phyloP scores from a whole-genome alignment of 2,888 invertebrate genomes.

The Aromia moschata region DNA sequence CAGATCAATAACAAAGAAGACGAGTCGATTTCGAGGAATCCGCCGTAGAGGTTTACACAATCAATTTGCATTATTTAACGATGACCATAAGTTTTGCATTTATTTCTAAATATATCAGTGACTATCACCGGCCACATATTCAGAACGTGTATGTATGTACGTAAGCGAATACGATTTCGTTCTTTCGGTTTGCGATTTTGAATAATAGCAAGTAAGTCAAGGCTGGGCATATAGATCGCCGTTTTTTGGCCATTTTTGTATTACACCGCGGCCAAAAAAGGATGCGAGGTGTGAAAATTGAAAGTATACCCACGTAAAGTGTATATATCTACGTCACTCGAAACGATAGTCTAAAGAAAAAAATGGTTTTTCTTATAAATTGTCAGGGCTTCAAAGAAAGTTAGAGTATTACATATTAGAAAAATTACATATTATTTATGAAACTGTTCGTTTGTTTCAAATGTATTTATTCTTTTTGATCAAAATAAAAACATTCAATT shows the following conservation, averaged over 20 bases:
- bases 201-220: conserved; percentile 29
- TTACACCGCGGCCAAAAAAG: not conserved
- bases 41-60: conserved; percentile 35
- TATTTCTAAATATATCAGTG: conserved; percentile 44
- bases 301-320: too few species aligned
- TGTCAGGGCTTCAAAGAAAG: too few species aligned
- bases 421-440: too few species aligned
- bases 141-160: not conserved
- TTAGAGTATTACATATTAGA: too few species aligned
- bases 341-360: too few species aligned
- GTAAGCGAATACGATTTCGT: conserved; percentile 12
- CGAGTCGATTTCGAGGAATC: conserved; percentile 24
- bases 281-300: too few species aligned
- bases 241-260: not conserved
- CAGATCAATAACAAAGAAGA: conserved; percentile 20
- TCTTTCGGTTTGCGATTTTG: conserved; percentile 17
- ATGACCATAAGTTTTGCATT: conserved; percentile 40
- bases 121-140: conserved; percentile 22
- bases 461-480: too few species aligned
- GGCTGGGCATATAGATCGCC: conserved; percentile 14
- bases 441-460: too few species aligned
- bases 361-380: too few species aligned
- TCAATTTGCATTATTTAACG: conserved; percentile 41
- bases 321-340: too few species aligned
- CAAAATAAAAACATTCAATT: too few species aligned